Conservation (phyloP, 2,888 invertebrate species). For the Pammene aurita region DNA sequence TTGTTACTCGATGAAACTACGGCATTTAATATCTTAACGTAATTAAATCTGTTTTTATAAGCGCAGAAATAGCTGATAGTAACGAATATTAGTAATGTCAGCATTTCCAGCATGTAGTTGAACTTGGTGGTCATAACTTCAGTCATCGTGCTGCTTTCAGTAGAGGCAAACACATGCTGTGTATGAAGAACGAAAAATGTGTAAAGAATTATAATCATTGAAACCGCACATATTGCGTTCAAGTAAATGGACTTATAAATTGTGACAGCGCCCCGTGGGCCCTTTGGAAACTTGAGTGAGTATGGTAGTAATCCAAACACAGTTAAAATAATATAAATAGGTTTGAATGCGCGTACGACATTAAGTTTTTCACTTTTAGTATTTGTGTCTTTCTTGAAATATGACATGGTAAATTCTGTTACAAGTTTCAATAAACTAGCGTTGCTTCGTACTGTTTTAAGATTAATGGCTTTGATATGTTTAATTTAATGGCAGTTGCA, state of each 20-base stretch:
- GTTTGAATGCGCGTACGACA: constrained; percentile 49
- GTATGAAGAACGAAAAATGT: constrained; percentile 59
- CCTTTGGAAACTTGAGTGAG: constrained; percentile 52
- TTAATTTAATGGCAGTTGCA: constrained; percentile 6
- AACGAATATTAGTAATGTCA: constrained; percentile 52
- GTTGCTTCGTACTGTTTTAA: constrained; percentile 5
- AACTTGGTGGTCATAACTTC: constrained; percentile 61
- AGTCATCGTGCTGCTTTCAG: constrained; percentile 54
- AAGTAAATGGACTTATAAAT: constrained; percentile 62
- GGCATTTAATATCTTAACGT: constrained; percentile 62
- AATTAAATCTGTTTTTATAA: constrained; percentile 57
- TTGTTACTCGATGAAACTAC: constrained; percentile 54
- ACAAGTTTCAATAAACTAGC: neutral
- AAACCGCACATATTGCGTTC: constrained; percentile 59
- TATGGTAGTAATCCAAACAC: constrained; percentile 59
- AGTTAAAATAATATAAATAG: constrained; percentile 54
- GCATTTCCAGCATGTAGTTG: constrained; percentile 66
- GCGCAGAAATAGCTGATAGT: constrained; percentile 57
- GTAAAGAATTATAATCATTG: constrained; percentile 52
- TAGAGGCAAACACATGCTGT: constrained; percentile 51
- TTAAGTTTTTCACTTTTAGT: constrained; percentile 5
- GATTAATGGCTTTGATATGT: constrained; percentile 27
- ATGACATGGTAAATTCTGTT: constrained; percentile 6
- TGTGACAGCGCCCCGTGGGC: constrained; percentile 50
- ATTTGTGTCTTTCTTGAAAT: neutral